These are phyloP conservation scores for Boloria euphrosyne DNA, from an alignment of 2,888 invertebrate genomes.

Conservation along the genomic window DNA sequence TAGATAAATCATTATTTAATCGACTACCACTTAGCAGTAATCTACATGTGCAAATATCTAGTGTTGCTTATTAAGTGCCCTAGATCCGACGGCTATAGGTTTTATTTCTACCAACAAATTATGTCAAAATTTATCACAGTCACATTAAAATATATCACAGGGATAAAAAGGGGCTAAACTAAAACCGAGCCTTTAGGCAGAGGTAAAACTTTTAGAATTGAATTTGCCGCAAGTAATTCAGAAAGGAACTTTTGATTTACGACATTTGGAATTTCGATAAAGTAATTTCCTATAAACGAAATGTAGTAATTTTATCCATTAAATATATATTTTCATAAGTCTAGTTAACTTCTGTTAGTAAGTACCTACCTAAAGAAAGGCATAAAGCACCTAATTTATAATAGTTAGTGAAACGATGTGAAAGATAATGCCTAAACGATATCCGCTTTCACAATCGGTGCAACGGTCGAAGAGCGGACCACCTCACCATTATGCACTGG, in stretches of 20 bases:
- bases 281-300: slow-evolving; percentile 30
- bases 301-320: slow-evolving; percentile 1
- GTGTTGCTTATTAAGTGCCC: slow-evolving; percentile 1
- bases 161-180: slow-evolving; percentile 4
- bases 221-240: slow-evolving; percentile 36
- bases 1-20: slow-evolving; percentile 49
- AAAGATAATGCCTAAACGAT: slow-evolving; percentile 43
- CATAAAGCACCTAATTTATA: slow-evolving; percentile 1
- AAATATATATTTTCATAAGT: no score
- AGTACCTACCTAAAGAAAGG: no score
- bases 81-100: neutral
- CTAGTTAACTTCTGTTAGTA: no score
- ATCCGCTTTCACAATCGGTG: slow-evolving; percentile 66
- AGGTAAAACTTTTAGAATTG: slow-evolving; percentile 35
- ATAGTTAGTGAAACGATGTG: slow-evolving; percentile 37
- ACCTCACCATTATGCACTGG: slow-evolving; percentile 16
- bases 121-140: neutral
- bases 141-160: neutral
- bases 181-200: slow-evolving; percentile 11
- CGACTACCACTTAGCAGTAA: slow-evolving; percentile 19
- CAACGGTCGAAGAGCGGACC: slow-evolving; percentile 49
- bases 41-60: slow-evolving; percentile 24
- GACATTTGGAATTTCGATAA: slow-evolving; percentile 37
- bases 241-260: slow-evolving; percentile 39
- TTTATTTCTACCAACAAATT: neutral